Conservation (phyloP, 2,888 invertebrate genomes). For the Chrysodeixis includens region DNA sequence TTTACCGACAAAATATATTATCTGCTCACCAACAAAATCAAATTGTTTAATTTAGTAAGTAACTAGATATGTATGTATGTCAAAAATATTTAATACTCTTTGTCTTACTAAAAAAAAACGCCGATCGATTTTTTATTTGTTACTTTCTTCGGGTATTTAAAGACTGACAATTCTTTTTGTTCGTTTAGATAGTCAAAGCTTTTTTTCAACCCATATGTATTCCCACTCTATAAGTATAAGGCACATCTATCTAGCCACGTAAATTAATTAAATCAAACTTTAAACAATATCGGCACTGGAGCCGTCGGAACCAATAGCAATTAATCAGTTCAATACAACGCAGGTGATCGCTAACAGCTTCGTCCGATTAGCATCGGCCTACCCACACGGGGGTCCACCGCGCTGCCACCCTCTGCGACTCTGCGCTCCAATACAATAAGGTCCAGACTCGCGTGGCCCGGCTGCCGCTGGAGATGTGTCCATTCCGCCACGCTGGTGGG, state of each 20-base stretch:
- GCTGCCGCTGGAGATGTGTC: conserved; percentile 38
- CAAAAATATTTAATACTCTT: neutral
- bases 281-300: conserved; percentile 71
- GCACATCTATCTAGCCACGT: conserved; percentile 42
- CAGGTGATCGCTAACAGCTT: conserved; percentile 84
- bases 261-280: conserved; percentile 70
- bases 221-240: neutral
- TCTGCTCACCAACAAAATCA: no score
- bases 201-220: no score
- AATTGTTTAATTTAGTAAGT: no score
- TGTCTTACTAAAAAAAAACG: neutral
- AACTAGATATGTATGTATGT: no score
- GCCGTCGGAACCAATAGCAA: conserved; percentile 74
- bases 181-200: no score
- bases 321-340: conserved; percentile 83
- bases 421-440: conserved; percentile 43
- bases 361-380: conserved; percentile 79
- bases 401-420: conserved; percentile 14
- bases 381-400: conserved; percentile 47
- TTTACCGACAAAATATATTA: no score
- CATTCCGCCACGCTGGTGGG: conserved; percentile 66
- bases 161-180: no score
- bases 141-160: no score
- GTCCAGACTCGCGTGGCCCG: conserved; percentile 49
- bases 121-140: neutral